Evolutionary conservation across 1,140 invertebrate genomes (phyloP).

Genomic region (Bombus huntii): DNA sequence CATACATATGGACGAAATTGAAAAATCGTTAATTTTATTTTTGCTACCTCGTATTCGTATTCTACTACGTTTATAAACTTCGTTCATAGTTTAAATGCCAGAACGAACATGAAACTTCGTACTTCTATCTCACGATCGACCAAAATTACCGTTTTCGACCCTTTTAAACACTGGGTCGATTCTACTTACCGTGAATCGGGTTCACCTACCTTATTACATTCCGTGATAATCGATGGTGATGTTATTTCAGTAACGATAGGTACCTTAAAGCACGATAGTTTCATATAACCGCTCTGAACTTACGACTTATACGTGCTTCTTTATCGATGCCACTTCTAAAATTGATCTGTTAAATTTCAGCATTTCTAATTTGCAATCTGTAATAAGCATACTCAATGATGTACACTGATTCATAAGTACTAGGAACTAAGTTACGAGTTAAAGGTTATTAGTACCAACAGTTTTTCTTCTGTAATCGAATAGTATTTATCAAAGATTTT

Average conservation of each 20-base stretch:
- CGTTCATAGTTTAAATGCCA: slow-evolving; percentile 42
- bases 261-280: slow-evolving; percentile 42
- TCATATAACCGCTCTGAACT: slow-evolving; percentile 17
- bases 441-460: background rate
- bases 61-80: slow-evolving; percentile 24
- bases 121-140: slow-evolving; percentile 46
- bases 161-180: slow-evolving; percentile 61
- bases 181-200: slow-evolving; percentile 61
- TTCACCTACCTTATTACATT: slow-evolving; percentile 61
- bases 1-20: background rate
- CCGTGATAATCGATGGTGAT: slow-evolving; percentile 61
- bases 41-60: background rate
- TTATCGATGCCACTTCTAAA: background rate
- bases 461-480: background rate
- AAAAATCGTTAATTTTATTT: slow-evolving; percentile 24
- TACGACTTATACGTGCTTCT: slow-evolving; percentile 14
- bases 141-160: slow-evolving; percentile 33
- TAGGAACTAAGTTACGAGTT: background rate
- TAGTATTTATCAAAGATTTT: too few relatives aligned
- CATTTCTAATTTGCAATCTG: background rate
- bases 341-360: background rate
- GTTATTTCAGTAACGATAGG: slow-evolving; percentile 57
- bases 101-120: slow-evolving; percentile 55
- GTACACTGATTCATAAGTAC: too few relatives aligned
- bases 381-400: background rate